phyloP scores from a whole-genome alignment of 2,113 vertebrate genomes.

The Anhinga anhinga region DNA sequence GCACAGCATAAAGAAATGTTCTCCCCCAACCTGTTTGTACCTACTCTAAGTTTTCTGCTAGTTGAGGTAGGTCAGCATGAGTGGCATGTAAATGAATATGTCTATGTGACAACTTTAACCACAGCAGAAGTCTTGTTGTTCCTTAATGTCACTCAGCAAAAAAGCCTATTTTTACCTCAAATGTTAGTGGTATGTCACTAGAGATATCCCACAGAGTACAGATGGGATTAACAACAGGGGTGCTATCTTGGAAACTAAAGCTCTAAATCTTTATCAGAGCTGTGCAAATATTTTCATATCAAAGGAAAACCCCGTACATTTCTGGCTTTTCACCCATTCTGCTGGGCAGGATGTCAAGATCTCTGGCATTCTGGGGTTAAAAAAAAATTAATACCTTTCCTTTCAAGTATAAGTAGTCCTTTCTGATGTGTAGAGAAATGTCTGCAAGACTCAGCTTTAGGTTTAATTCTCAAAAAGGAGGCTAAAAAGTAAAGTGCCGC shows the following conservation, averaged over 20 bases:
- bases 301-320: neutral
- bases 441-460: neutral
- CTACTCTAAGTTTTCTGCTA: neutral
- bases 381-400: neutral
- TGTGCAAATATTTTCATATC: constrained; percentile 21
- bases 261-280: neutral
- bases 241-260: constrained; percentile 14
- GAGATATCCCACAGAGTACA: constrained; percentile 28
- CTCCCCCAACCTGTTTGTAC: neutral
- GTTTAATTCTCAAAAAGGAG: neutral
- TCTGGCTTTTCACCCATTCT: neutral
- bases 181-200: constrained; percentile 1
- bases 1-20: neutral
- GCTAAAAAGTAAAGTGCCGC: neutral
- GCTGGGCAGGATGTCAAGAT: neutral
- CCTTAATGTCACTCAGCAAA: neutral
- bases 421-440: neutral
- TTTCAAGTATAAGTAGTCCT: neutral
- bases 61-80: neutral
- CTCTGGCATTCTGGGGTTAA: neutral
- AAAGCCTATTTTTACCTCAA: constrained; percentile 44
- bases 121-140: neutral
- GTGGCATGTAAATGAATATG: neutral
- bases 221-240: constrained; percentile 40
- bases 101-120: neutral